Evolutionary conservation across 2,888 invertebrate genomes (phyloP).

Genomic region (Bruchidius siliquastri): DNA sequence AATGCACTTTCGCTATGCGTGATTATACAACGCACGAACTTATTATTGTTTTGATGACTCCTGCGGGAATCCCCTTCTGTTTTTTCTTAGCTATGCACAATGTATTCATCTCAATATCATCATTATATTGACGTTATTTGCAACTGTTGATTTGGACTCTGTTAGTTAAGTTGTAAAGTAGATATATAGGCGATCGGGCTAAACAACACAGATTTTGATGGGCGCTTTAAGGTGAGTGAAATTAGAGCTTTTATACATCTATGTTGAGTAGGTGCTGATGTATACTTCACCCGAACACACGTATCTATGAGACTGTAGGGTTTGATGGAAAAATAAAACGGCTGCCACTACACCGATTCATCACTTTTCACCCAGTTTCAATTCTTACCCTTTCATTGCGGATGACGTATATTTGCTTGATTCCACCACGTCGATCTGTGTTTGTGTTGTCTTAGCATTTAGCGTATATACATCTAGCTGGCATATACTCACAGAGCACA

Average conservation of each 20-base stretch:
- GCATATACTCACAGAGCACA: too few species aligned
- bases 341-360: not conserved
- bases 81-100: not conserved
- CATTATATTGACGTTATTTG: not conserved
- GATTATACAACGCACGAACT: not conserved
- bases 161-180: conserved; percentile 14
- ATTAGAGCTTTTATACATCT: conserved; percentile 11
- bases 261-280: conserved; percentile 9
- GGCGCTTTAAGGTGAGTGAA: conserved; percentile 21
- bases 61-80: not conserved
- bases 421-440: too few species aligned
- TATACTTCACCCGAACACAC: not conserved
- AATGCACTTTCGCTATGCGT: not conserved
- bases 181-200: conserved; percentile 12
- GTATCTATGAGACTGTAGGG: conserved; percentile 1
- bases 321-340: conserved; percentile 3
- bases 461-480: too few species aligned
- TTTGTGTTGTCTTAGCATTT: too few species aligned
- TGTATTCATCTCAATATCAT: not conserved
- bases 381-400: too few species aligned
- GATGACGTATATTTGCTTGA: too few species aligned
- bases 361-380: too few species aligned
- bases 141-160: not conserved
- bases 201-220: conserved; percentile 27
- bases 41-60: not conserved